Percentiles rank a stretch among this genome's conserved stretches.
These are phyloP conservation scores for Cryptocephalus primarius DNA, from an alignment of 2,888 invertebrate genomes.

Conservation along the genomic window DNA sequence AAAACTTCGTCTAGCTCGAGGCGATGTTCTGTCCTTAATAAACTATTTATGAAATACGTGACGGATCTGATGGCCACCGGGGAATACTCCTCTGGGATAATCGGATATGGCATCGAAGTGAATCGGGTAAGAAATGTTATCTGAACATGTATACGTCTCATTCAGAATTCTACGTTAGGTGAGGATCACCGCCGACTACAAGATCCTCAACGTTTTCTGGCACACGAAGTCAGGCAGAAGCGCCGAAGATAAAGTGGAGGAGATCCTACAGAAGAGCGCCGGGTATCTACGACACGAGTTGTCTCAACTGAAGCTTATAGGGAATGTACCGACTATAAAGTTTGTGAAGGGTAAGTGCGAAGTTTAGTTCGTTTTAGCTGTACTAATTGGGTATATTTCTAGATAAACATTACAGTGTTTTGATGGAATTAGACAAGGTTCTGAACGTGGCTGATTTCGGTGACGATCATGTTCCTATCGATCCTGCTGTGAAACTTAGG, in stretches of 20 bases:
- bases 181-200: slow-evolving; percentile 54
- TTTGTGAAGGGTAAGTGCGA: slow-evolving; percentile 55
- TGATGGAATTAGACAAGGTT: slow-evolving; percentile 49
- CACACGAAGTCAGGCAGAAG: slow-evolving; percentile 42
- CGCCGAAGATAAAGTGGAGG: slow-evolving; percentile 42
- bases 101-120: slow-evolving; percentile 61
- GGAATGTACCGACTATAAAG: slow-evolving; percentile 59
- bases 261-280: slow-evolving; percentile 44
- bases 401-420: slow-evolving; percentile 48
- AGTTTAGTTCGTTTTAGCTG: not conserved
- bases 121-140: slow-evolving; percentile 42
- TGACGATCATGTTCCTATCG: slow-evolving; percentile 47
- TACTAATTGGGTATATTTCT: slow-evolving; percentile 8
- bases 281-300: slow-evolving; percentile 59
- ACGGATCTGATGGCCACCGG: slow-evolving; percentile 70
- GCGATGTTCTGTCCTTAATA: slow-evolving; percentile 59
- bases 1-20: slow-evolving; percentile 45
- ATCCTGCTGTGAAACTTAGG: slow-evolving; percentile 27
- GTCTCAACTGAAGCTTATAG: slow-evolving; percentile 61
- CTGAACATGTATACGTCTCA: not conserved
- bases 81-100: slow-evolving; percentile 46
- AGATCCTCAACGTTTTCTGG: slow-evolving; percentile 63
- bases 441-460: slow-evolving; percentile 56
- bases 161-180: slow-evolving; percentile 36
- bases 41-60: slow-evolving; percentile 70